Evolutionary conservation across 2,113 vertebrate species (phyloP).

Genomic region (Tragelaphus scriptus): DNA sequence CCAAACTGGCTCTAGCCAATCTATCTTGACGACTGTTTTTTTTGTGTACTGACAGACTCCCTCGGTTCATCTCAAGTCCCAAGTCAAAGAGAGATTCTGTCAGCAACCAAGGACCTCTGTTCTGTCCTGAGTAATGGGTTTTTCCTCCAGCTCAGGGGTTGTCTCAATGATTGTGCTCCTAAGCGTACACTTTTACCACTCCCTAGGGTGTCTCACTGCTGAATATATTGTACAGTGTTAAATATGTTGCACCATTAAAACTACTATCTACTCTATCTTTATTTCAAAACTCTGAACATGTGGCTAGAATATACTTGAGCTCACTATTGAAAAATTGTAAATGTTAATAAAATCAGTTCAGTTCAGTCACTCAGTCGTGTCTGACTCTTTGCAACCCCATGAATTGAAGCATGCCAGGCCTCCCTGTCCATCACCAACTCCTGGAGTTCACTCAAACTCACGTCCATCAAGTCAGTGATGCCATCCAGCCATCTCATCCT

Average conservation of each 20-base stretch:
- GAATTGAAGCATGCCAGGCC: fast-evolving
- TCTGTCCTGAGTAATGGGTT: background rate
- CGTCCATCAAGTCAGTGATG: fast-evolving
- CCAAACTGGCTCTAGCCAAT: background rate
- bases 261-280: background rate
- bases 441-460: too few species aligned
- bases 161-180: background rate
- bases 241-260: background rate
- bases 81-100: background rate
- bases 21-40: background rate
- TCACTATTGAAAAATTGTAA: background rate
- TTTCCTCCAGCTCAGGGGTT: background rate
- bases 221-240: background rate
- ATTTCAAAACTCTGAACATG: background rate
- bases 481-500: too few species aligned
- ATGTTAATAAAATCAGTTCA: background rate
- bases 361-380: fast-evolving
- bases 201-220: background rate
- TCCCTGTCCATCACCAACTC: too few species aligned
- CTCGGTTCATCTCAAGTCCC: background rate
- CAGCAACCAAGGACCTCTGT: background rate
- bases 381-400: fast-evolving
- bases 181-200: background rate
- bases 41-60: background rate
- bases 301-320: background rate